Evolutionary conservation across 2,113 vertebrate species (phyloP), one percentile per base, ranked within the genome.

Genomic region (Talpa occidentalis): DNA sequence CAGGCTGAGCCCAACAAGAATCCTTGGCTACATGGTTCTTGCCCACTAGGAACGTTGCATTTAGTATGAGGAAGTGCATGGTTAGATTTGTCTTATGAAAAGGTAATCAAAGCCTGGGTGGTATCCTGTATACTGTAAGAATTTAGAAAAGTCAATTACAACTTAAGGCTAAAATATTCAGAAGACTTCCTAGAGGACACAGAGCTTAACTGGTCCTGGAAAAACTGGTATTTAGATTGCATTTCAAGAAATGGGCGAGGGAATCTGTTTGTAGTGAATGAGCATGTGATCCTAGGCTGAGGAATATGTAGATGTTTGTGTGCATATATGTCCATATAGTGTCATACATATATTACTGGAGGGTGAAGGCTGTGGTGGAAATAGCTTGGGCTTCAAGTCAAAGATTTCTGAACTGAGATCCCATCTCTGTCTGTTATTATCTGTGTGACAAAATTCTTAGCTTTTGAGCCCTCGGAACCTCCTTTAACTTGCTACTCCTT

Each of bases 71-170:
- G 62, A 10, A 7, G 5, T 47, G 28, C 26, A 6, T 90, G 26
- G 16, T 19, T n/a, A 64, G 62, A 66, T 72, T 80, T 64, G 40
- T 60, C 19, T 44, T 37, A 35, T 70, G 64, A 56, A 82, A 80
- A 96, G 42, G 6, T 49, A 87, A 47, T 72, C 69, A 73, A 69
- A 83, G 47, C 80, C 6, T 14, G 30, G n/a, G 24, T 47, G 42
- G 16, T 56, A 47, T 79, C 83, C 49, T 95, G 9, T 74, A 52
- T 88, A 49, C 19, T n/a, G 2, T 28, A 70, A 54, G 60, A 64
- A 64, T 92, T 90, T 76, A 72, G 77, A 32, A 54, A 78, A 83
- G 37, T 70, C 80, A 88, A 64, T 80, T 42, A 88, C 30, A 2
- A 62, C 30, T 76, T 40, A 79, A 59, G 52, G 42, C 59, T 62